Conservation (phyloP, 2,888 invertebrate species). For the Polydrusus pterygomalis region DNA sequence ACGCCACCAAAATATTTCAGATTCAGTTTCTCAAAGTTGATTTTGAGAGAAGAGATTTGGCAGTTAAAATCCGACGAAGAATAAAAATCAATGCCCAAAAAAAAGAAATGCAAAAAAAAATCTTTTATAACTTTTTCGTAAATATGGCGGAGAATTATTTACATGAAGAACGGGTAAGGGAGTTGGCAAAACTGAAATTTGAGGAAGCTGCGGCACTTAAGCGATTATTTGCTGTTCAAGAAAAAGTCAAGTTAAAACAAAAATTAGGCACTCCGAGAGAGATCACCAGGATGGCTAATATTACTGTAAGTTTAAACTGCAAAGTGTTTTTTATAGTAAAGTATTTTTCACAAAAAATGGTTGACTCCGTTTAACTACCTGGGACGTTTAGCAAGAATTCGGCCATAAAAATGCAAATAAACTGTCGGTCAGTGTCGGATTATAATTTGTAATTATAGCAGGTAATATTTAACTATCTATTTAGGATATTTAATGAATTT, state of each 20-base stretch:
- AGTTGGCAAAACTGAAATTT: neutral
- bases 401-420: too few relatives aligned
- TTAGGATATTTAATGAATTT: too few relatives aligned
- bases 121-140: constrained; percentile 13
- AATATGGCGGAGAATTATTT: neutral
- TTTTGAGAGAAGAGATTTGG: neutral
- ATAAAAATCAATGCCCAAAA: constrained; percentile 4
- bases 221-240: neutral
- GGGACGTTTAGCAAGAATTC: too few relatives aligned
- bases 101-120: neutral
- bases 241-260: constrained; percentile 9
- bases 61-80: neutral
- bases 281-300: constrained; percentile 2
- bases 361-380: too few relatives aligned
- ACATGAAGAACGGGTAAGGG: neutral
- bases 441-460: too few relatives aligned
- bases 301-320: constrained; percentile 15
- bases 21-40: constrained; percentile 11
- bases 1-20: neutral
- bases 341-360: too few relatives aligned
- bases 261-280: neutral
- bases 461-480: too few relatives aligned
- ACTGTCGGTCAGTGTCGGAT: too few relatives aligned
- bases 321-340: too few relatives aligned
- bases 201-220: neutral